These are phyloP conservation scores for Scopus umbretta DNA, from an alignment of 2,113 vertebrate species.

Conservation along the genomic window DNA sequence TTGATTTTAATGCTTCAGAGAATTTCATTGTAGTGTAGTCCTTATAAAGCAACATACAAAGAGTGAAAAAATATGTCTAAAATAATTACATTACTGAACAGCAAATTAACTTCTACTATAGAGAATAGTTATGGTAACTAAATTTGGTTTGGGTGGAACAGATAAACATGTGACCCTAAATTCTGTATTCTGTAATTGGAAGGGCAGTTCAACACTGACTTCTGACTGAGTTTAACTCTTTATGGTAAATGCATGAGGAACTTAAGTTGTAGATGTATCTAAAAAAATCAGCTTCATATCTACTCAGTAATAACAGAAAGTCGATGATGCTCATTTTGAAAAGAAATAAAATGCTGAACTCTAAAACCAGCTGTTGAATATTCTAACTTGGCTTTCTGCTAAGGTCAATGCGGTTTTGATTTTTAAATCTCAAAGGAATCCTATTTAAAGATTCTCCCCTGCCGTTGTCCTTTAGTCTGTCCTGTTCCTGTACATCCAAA, in stretches of 20 bases:
- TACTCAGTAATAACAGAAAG: neutral
- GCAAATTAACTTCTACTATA: neutral
- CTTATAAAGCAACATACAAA: neutral
- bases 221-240: neutral
- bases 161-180: neutral
- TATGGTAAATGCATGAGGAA: neutral
- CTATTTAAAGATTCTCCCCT: neutral
- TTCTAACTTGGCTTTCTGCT: neutral
- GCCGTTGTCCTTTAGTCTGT: neutral
- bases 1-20: neutral
- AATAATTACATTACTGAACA: no score
- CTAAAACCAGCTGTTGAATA: neutral
- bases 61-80: neutral
- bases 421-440: neutral
- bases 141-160: neutral
- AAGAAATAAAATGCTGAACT: neutral
- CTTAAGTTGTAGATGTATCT: neutral
- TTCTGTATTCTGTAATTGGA: neutral
- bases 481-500: neutral
- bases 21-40: neutral
- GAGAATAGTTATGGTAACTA: neutral
- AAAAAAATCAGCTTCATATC: neutral
- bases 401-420: neutral
- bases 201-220: neutral
- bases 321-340: neutral